phyloP scores from a whole-genome alignment of 2,113 vertebrate genomes.

The Melanerpes formicivorus region DNA sequence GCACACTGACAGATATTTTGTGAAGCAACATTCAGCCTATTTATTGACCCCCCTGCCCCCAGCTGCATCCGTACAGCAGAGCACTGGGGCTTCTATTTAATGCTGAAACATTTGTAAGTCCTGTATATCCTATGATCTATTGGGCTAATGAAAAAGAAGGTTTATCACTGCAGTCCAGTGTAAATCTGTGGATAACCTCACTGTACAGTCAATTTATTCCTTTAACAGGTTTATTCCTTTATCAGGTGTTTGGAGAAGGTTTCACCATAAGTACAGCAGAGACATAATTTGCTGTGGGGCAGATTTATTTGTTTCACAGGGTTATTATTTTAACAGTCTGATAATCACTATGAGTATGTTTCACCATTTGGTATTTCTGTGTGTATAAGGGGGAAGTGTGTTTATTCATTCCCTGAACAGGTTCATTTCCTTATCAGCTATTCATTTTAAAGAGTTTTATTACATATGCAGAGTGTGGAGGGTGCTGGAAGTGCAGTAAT shows the following conservation, averaged over 20 bases:
- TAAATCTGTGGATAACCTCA: slow-evolving; percentile 76
- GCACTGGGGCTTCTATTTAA: slow-evolving; percentile 60
- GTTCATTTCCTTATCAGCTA: slow-evolving; percentile 64
- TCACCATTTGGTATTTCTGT: slow-evolving; percentile 71
- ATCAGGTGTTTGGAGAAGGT: slow-evolving; percentile 70
- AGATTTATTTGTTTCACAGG: slow-evolving; percentile 62
- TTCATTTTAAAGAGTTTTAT: slow-evolving; percentile 57
- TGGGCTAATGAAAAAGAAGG: slow-evolving; percentile 77
- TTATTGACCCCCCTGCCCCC: slow-evolving; percentile 68
- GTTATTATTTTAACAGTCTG: slow-evolving; percentile 69
- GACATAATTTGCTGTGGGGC: slow-evolving; percentile 63
- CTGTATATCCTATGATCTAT: slow-evolving; percentile 77
- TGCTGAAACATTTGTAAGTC: slow-evolving; percentile 68
- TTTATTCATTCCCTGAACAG: slow-evolving; percentile 61
- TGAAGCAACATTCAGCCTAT: slow-evolving; percentile 48
- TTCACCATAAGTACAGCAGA: slow-evolving; percentile 62
- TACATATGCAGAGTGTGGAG: slow-evolving; percentile 57
- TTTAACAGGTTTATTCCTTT: slow-evolving; percentile 77
- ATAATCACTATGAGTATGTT: slow-evolving; percentile 69
- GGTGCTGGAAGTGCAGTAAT: slow-evolving; percentile 47
- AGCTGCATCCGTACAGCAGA: slow-evolving; percentile 38
- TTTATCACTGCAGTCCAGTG: slow-evolving; percentile 70
- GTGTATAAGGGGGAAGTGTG: slow-evolving; percentile 39
- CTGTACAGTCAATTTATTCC: slow-evolving; percentile 78
- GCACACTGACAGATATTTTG: slow-evolving; percentile 57